These are phyloP conservation scores for Empidonax alnorum DNA, from an alignment of 2,113 vertebrate genomes.

Conservation along the genomic window DNA sequence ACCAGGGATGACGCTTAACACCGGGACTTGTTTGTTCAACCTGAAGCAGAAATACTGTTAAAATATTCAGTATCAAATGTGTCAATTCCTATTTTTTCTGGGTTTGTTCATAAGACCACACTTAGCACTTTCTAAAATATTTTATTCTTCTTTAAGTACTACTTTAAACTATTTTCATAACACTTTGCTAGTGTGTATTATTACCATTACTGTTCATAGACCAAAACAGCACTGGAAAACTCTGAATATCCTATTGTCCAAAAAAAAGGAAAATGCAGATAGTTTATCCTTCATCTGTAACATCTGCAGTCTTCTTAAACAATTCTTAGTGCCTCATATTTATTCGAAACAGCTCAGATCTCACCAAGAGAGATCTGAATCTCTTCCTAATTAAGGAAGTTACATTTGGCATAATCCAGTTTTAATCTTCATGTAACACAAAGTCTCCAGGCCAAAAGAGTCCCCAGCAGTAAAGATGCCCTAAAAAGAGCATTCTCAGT, in stretches of 20 bases:
- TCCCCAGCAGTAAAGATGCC: slow-evolving; percentile 17
- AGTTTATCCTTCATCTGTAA: not conserved
- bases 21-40: slow-evolving; percentile 65
- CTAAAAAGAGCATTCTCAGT: not conserved
- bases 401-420: not conserved
- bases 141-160: not conserved
- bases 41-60: slow-evolving; percentile 52
- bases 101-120: not conserved
- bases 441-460: slow-evolving; percentile 4
- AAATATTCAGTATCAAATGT: not conserved
- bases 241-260: not conserved
- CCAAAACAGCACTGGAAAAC: not conserved
- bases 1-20: slow-evolving; percentile 42
- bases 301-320: not conserved
- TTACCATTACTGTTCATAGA: not conserved
- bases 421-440: not conserved
- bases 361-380: not conserved
- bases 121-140: not conserved
- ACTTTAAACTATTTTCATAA: not conserved
- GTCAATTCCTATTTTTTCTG: not conserved
- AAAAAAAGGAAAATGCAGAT: not conserved
- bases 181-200: not conserved
- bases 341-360: not conserved
- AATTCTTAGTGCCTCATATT: not conserved
- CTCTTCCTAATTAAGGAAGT: slow-evolving; percentile 7